Base-by-base conservation (phyloP, 2,888 invertebrate genomes). In the Schizotus pectinicornis region DNA sequence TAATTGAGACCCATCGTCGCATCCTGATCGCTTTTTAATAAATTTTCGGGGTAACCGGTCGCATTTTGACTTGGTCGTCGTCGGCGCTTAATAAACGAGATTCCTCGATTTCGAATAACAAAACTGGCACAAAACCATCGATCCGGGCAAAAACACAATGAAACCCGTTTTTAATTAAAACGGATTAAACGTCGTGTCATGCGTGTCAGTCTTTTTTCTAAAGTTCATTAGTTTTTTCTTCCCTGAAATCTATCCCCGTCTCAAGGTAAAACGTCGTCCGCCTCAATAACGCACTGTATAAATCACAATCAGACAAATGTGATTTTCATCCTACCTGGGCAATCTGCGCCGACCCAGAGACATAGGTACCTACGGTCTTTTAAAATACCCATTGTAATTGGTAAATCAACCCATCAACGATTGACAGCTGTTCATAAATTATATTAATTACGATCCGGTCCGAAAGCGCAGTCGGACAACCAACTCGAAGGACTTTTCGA, bases 371-470 rank as follows among this genome's bases (percentile, higher is more conserved):
- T 69, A 73, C 67, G 69, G 69, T 65, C 65, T 67, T 71, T 69
- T 63, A 72, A 73, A 72, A 71, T 68, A 22, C 71, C 67, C 63
- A 70, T 72, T 70, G 73, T 73, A 71, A 69, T 72, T 70, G 70
- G 67, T 68, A 72, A 71, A 67, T 72, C 73, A 67, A 67, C 69
- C 73, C 68, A 69, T 68, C 67, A 64, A 54, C 43, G 56, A 60
- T 38, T 69, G 73, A 72, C 71, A 71, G 70, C 56, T 61, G 68
- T 64, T 64, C 71, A 73, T 73, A 69, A 73, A 73, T 73, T 67
- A 71, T 66, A 50, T 62, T 66, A 69, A 70, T 70, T 69, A 68
- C 22, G 31, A 22, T 22, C 22, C 7, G 31, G 12, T 31, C 30
- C 7, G 39, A 22, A 39, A 3, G 8, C n/a, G 7, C n/a, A 6